Evolutionary conservation across 2,113 vertebrate species (phyloP).

Genomic region (Phalacrocorax pelagicus): DNA sequence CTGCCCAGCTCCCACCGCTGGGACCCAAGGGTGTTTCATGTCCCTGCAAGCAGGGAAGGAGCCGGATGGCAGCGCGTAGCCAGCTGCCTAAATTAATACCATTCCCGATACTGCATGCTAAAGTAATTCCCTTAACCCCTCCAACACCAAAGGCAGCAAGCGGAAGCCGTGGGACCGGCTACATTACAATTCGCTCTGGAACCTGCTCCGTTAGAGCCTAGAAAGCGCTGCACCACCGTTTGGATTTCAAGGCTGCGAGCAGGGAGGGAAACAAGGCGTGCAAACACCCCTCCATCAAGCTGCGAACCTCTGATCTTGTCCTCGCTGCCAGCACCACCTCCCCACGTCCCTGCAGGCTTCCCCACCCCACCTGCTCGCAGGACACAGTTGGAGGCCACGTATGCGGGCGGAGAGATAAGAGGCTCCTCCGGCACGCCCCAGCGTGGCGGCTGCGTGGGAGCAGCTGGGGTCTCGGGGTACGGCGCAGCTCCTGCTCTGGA

Average conservation of each 20-base stretch:
- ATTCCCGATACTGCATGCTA: background rate
- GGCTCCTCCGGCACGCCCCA: background rate
- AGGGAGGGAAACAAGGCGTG: background rate
- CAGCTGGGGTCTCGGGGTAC: background rate
- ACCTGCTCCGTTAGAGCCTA: background rate
- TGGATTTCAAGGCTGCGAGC: background rate
- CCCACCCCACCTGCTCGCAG: background rate
- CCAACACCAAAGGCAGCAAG: background rate
- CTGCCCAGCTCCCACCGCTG: background rate
- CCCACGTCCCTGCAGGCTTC: background rate
- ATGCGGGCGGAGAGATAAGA: background rate
- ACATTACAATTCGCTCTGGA: background rate
- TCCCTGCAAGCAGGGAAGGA: background rate
- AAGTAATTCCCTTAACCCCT: background rate
- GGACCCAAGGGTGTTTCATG: accelerated
- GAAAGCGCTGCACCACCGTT: accelerated
- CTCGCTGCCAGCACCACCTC: background rate
- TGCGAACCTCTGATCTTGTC: background rate
- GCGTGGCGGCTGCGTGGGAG: accelerated
- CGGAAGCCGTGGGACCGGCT: background rate
- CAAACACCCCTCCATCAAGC: background rate
- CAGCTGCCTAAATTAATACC: background rate
- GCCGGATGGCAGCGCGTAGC: background rate
- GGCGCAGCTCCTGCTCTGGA: background rate
- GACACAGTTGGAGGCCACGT: background rate